These are phyloP conservation scores for Calephelis perditalis DNA, from an alignment of 2,888 invertebrate species.

Conservation along the genomic window DNA sequence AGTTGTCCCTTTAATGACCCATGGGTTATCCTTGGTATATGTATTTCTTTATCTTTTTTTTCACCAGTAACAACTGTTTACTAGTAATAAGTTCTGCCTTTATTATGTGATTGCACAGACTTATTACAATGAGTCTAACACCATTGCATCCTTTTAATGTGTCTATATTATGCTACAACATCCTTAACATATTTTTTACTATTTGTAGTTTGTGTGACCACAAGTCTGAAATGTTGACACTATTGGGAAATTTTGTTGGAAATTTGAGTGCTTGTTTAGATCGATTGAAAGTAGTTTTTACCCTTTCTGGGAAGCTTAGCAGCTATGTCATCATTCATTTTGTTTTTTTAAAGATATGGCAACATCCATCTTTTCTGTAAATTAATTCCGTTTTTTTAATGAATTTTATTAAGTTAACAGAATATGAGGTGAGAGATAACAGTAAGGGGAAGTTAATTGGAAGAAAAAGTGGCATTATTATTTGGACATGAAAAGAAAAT, in stretches of 20 bases:
- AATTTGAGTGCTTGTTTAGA: conserved; percentile 25
- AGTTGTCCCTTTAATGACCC: conserved; percentile 25
- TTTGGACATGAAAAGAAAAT: no score
- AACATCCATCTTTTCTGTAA: no score
- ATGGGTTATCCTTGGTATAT: conserved; percentile 23
- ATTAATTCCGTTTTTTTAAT: no score
- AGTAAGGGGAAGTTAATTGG: no score
- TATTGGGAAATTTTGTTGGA: conserved; percentile 26
- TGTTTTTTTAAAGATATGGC: neutral
- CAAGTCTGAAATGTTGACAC: conserved; percentile 25
- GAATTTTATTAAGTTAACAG: no score
- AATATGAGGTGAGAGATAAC: no score
- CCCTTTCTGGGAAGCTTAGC: conserved; percentile 26
- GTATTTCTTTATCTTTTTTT: conserved; percentile 14
- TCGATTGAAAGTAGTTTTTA: conserved; percentile 25
- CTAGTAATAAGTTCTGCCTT: conserved; percentile 25
- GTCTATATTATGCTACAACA: conserved; percentile 26
- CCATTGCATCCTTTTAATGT: conserved; percentile 31
- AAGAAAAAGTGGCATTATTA: no score
- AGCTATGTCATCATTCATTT: conserved; percentile 26
- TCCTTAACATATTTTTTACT: conserved; percentile 24
- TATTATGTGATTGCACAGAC: conserved; percentile 29
- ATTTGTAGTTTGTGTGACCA: conserved; percentile 24
- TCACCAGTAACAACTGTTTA: no score
- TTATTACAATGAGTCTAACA: conserved; percentile 26